phyloP scores from a whole-genome alignment of 2,113 vertebrate species.

The Solenodon paradoxus region DNA sequence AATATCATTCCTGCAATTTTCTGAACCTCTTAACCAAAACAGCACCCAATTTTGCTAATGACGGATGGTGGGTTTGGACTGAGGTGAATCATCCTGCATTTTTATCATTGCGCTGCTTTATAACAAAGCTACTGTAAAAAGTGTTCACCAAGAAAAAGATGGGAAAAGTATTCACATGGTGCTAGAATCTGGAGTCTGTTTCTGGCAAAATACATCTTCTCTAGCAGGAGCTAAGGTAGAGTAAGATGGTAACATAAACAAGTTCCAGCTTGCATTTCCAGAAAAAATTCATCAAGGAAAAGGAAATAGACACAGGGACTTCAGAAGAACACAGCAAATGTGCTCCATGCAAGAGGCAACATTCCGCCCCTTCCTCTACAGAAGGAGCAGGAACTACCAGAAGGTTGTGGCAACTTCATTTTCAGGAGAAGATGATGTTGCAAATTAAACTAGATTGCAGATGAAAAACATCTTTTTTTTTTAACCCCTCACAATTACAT shows the following conservation, averaged over 20 bases:
- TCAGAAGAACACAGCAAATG: neutral
- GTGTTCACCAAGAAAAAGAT: too few relatives aligned
- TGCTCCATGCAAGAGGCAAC: neutral
- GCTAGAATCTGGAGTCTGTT: too few relatives aligned
- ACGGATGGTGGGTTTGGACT: neutral
- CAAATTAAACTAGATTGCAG: too few relatives aligned
- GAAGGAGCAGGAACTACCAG: neutral
- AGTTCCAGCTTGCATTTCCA: neutral
- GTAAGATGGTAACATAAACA: neutral
- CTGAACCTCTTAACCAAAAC: neutral
- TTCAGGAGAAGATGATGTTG: neutral
- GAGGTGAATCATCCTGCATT: neutral
- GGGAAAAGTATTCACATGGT: too few relatives aligned
- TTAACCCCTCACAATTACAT: neutral
- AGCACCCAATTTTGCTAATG: neutral
- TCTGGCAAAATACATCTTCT: neutral
- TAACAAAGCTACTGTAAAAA: neutral
- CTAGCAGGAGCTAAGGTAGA: neutral
- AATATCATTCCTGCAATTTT: neutral
- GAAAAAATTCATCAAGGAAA: neutral
- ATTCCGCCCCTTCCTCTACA: neutral
- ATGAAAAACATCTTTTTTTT: too few relatives aligned
- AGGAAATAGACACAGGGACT: neutral
- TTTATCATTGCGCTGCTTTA: neutral
- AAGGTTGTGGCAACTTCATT: neutral